Conservation (phyloP, 2,888 invertebrate genomes). For the Buathra laborator region DNA sequence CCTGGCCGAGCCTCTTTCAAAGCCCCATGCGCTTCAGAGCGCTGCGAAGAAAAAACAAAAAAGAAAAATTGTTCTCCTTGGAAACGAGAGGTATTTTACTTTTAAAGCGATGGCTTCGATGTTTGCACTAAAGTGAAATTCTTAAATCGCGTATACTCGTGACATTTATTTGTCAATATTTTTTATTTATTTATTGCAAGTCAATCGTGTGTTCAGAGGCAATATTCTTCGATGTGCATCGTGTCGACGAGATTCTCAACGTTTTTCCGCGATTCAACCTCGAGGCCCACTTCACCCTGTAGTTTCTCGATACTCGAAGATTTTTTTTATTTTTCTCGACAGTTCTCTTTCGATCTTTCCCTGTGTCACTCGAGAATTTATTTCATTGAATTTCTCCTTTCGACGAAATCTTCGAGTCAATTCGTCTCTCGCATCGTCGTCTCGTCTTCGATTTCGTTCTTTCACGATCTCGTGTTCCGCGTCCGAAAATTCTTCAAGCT, state of each 20-base stretch:
- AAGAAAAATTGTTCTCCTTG: background rate
- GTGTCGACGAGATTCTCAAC: background rate
- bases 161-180: too few relatives aligned
- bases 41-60: background rate
- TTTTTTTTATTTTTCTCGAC: conserved; percentile 9
- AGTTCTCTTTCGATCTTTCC: background rate
- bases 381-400: background rate
- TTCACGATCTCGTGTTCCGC: too few relatives aligned
- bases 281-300: background rate
- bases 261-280: background rate
- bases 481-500: background rate
- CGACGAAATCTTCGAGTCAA: background rate
- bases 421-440: background rate
- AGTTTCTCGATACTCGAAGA: background rate
- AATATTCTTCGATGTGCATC: background rate
- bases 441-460: background rate
- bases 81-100: background rate
- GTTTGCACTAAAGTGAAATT: too few relatives aligned
- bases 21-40: background rate
- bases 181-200: background rate
- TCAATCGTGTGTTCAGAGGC: background rate
- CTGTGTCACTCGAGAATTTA: conserved; percentile 3
- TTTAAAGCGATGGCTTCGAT: background rate
- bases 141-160: too few relatives aligned
- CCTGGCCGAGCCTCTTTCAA: background rate